A percentile compares a stretch with the other conserved stretches of the same genome.
Evolutionary conservation across 2,797 vertebrate genomes (phyloP).

Genomic region (Aulostomus chinensis): DNA sequence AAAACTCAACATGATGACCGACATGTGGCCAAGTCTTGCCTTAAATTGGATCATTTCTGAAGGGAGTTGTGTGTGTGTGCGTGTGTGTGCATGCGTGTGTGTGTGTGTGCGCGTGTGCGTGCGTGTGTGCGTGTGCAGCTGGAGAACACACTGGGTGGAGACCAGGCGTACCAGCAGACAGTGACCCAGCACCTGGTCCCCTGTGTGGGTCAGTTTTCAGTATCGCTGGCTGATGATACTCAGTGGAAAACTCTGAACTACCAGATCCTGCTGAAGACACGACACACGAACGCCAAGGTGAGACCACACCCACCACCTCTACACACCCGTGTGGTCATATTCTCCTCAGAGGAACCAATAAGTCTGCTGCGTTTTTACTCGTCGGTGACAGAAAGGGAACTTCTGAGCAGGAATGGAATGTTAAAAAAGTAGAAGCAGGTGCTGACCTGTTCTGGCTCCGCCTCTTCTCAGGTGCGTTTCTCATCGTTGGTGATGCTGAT

Average conservation of each 20-base stretch:
- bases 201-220: conserved; percentile 90
- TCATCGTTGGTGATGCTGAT: conserved; percentile 87
- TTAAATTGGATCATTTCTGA: no score
- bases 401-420: no score
- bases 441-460: neutral
- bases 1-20: no score
- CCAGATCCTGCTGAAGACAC: conserved; percentile 91
- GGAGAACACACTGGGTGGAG: conserved; percentile 88
- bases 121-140: conserved; percentile 72
- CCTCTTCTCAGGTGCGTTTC: conserved; percentile 86
- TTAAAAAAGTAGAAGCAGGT: neutral
- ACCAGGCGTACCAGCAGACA: conserved; percentile 81
- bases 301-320: no score
- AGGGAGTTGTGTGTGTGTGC: no score
- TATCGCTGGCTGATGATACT: conserved; percentile 89
- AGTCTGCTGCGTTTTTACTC: no score
- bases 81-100: neutral
- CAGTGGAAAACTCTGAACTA: conserved; percentile 96
- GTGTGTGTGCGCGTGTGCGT: neutral
- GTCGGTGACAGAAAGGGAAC: no score
- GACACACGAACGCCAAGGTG: conserved; percentile 87
- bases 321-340: no score
- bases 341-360: no score
- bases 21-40: no score
- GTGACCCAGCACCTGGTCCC: conserved; percentile 85